Evolutionary conservation across 2,888 invertebrate species (phyloP).

Genomic region (Muscina levida): DNA sequence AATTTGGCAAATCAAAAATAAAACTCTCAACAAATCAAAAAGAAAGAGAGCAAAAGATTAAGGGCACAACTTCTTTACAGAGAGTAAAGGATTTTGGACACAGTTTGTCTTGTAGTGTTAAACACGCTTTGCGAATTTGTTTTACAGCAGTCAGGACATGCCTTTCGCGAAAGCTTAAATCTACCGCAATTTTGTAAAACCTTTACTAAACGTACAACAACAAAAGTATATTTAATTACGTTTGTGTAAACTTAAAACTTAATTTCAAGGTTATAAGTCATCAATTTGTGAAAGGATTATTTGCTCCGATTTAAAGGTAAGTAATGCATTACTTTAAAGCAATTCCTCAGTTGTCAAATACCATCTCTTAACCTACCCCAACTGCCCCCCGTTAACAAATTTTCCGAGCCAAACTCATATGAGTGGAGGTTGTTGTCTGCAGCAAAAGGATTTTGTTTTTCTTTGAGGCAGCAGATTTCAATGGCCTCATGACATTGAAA

Average conservation of each 20-base stretch:
- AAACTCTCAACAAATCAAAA: slow-evolving; percentile 6
- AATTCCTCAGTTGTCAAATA: too few relatives aligned
- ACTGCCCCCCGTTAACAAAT: background rate
- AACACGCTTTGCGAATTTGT: slow-evolving; percentile 9
- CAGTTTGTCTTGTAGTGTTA: background rate
- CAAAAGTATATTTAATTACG: background rate
- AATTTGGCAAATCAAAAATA: slow-evolving; percentile 1
- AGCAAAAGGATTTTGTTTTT: background rate
- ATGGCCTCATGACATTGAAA: slow-evolving; percentile 25
- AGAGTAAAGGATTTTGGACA: background rate
- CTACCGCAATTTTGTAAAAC: too few relatives aligned
- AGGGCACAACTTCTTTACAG: background rate
- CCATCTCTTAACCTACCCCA: slow-evolving; percentile 27
- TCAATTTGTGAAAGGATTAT: slow-evolving; percentile 27
- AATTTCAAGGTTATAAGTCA: slow-evolving; percentile 4
- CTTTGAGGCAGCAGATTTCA: background rate
- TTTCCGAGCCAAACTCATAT: background rate
- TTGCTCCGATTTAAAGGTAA: slow-evolving; percentile 12
- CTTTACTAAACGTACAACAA: slow-evolving; percentile 18
- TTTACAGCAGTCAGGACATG: background rate
- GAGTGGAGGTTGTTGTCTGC: background rate
- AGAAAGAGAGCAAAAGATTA: background rate
- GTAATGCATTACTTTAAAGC: background rate
- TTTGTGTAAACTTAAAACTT: too few relatives aligned
- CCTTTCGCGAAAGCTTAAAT: too few relatives aligned